Percentiles rank a stretch among this genome's conserved stretches.
Conservation (phyloP, 2,888 invertebrate genomes). For the Drosophila anomelani region DNA sequence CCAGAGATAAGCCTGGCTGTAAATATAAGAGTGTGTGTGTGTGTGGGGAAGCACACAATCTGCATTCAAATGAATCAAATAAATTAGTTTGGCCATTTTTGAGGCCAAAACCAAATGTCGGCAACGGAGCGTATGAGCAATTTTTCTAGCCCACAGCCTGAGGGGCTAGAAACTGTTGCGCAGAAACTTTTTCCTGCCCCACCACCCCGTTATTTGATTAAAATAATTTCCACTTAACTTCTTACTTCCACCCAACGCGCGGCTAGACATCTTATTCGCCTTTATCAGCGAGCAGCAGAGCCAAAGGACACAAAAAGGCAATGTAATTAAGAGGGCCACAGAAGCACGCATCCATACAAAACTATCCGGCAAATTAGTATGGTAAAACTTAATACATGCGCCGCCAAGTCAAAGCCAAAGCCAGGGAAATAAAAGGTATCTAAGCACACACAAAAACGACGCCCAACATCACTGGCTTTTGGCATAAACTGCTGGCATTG, state of each 20-base stretch:
- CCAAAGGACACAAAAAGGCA: conserved; percentile 47
- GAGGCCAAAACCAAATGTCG: conserved; percentile 38
- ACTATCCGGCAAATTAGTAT: conserved; percentile 71
- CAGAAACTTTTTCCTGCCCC: conserved; percentile 24
- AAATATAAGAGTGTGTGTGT: conserved; percentile 20
- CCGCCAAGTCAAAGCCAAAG: conserved; percentile 11
- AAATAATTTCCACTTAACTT: conserved; percentile 79
- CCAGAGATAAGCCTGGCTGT: conserved; percentile 26
- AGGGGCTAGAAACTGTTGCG: conserved; percentile 48
- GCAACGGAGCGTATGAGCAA: conserved; percentile 38
- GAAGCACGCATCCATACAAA: conserved; percentile 46
- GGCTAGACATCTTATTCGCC: conserved; percentile 20
- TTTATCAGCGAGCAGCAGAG: conserved; percentile 33
- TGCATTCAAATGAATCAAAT: conserved; percentile 76
- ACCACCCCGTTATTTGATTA: conserved; percentile 69
- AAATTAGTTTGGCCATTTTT: conserved; percentile 72
- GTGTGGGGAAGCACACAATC: conserved; percentile 65
- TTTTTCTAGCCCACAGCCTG: conserved; percentile 5
- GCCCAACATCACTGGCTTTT: conserved; percentile 58
- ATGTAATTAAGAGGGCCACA: conserved; percentile 68
- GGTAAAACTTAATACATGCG: conserved; percentile 68
- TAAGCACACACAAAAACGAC: conserved; percentile 41
- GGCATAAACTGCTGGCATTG: conserved; percentile 67
- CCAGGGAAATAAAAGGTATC: conserved; percentile 45
- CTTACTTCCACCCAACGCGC: conserved; percentile 46